phyloP scores from a whole-genome alignment of 2,888 invertebrate species.

The Torymus texanus region DNA sequence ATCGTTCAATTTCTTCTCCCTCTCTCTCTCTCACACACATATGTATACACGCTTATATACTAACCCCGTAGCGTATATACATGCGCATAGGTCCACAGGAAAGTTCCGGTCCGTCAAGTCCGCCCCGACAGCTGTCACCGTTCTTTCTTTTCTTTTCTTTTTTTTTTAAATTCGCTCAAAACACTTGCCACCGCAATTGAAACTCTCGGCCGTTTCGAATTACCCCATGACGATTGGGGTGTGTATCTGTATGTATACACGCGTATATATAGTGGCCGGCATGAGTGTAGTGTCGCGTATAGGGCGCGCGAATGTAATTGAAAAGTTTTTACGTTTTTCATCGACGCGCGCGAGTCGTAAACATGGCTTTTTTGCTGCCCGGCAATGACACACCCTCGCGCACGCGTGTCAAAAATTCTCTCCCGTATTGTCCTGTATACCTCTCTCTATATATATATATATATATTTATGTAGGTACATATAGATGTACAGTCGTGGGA shows the following conservation, averaged over 20 bases:
- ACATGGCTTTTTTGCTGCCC: conserved; percentile 40
- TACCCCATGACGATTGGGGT: conserved; percentile 52
- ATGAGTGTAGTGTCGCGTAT: too few relatives aligned
- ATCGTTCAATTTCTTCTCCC: conserved; percentile 31
- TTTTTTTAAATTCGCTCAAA: conserved; percentile 50
- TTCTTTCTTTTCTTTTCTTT: conserved; percentile 49
- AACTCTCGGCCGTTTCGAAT: conserved; percentile 51
- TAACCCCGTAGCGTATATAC: background rate
- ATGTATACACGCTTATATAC: background rate
- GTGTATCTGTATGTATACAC: background rate
- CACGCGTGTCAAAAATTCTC: conserved; percentile 1
- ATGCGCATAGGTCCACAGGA: background rate
- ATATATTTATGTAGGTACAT: too few relatives aligned
- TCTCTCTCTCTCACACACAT: background rate
- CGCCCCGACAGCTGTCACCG: conserved; percentile 71
- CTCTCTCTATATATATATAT: too few relatives aligned
- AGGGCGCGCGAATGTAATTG: conserved; percentile 29
- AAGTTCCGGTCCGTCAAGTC: conserved; percentile 70
- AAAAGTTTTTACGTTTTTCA: conserved; percentile 47
- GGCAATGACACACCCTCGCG: conserved; percentile 10
- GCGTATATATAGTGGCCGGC: too few relatives aligned
- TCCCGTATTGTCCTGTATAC: background rate
- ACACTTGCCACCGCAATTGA: conserved; percentile 52
- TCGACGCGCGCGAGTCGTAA: conserved; percentile 35
- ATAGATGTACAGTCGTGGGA: too few relatives aligned